These are phyloP conservation scores for Phalacrocorax carbo DNA, from an alignment of 2,113 vertebrate species.

Conservation along the genomic window DNA sequence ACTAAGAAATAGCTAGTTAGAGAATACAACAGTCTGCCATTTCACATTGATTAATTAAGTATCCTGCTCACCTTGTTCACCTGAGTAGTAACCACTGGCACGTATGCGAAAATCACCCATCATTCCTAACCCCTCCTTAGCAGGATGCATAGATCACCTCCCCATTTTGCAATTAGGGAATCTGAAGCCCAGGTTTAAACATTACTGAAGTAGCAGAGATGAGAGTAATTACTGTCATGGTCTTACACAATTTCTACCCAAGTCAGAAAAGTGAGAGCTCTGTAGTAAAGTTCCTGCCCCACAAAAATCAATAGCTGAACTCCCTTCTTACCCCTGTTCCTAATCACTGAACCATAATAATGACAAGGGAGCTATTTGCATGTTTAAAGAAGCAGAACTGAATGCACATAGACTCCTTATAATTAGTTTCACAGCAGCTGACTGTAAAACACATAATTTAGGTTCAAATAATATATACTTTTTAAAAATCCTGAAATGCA, in stretches of 20 bases:
- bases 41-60: constrained; percentile 19
- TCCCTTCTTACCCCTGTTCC: constrained; percentile 35
- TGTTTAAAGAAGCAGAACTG: constrained; percentile 64
- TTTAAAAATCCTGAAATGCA: not conserved
- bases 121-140: not conserved
- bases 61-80: not conserved
- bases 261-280: constrained; percentile 17
- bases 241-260: not conserved
- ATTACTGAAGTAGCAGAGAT: not conserved
- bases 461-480: constrained; percentile 45
- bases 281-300: constrained; percentile 22
- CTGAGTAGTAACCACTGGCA: not conserved
- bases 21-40: not conserved
- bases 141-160: not conserved
- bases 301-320: constrained; percentile 42
- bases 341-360: constrained; percentile 55
- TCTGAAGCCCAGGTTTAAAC: constrained; percentile 18
- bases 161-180: not conserved
- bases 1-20: constrained; percentile 9
- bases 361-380: constrained; percentile 59
- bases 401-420: constrained; percentile 32
- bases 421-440: constrained; percentile 53
- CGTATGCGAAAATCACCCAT: not conserved
- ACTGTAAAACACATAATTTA: constrained; percentile 9
- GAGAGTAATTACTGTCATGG: not conserved